Conservation (phyloP, 2,888 invertebrate species). For the Strigamia crassipes region DNA sequence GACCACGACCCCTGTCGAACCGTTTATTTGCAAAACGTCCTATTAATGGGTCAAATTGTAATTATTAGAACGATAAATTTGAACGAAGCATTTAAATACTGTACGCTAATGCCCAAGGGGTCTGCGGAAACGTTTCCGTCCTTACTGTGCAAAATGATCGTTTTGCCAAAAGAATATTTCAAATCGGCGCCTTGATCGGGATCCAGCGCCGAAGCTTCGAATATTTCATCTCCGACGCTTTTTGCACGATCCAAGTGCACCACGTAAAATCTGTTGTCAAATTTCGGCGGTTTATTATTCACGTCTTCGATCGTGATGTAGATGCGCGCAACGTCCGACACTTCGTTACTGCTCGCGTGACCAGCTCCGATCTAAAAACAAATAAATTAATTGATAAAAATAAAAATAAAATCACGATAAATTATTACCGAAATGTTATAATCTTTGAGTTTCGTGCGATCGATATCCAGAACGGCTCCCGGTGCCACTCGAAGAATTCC, state of each 20-base stretch:
- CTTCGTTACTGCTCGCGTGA: background rate
- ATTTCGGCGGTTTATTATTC: constrained; percentile 58
- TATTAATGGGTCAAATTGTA: background rate
- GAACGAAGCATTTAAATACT: background rate
- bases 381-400: background rate
- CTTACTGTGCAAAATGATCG: constrained; percentile 43
- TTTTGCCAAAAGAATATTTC: constrained; percentile 47
- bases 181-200: constrained; percentile 48
- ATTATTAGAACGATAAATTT: background rate
- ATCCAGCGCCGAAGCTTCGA: constrained; percentile 48
- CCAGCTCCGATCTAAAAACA: background rate
- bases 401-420: background rate
- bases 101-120: background rate
- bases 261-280: background rate
- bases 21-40: background rate
- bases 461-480: constrained; percentile 72
- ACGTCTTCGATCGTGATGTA: constrained; percentile 55
- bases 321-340: constrained; percentile 67
- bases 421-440: background rate
- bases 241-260: background rate
- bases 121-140: constrained; percentile 15
- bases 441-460: constrained; percentile 38
- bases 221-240: constrained; percentile 46
- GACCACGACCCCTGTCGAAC: background rate
- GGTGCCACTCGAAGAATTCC: constrained; percentile 57